Conservation (phyloP, 1,140 invertebrate genomes). For the Fopius arisanus region DNA sequence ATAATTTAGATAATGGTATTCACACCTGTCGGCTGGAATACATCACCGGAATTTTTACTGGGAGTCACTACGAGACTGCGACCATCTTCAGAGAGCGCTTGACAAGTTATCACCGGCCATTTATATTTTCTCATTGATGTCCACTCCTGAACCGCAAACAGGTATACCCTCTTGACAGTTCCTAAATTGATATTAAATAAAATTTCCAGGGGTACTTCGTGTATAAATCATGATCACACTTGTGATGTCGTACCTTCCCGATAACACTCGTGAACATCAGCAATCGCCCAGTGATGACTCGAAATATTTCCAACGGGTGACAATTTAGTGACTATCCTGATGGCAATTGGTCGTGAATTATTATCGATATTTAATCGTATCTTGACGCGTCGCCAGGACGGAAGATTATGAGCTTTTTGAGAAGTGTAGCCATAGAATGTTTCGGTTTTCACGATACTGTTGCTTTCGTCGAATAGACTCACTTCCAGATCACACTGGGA, state of each 20-base stretch:
- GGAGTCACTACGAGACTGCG: neutral
- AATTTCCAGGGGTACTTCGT: too few relatives aligned
- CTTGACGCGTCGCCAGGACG: conserved; percentile 38
- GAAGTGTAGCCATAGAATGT: neutral
- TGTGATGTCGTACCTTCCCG: conserved; percentile 19
- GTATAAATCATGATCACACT: neutral
- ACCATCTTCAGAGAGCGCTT: conserved; percentile 38
- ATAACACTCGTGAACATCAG: conserved; percentile 32
- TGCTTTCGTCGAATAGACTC: neutral
- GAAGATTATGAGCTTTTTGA: conserved; percentile 21
- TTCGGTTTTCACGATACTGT: neutral
- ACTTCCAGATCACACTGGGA: conserved; percentile 32
- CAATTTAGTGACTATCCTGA: neutral
- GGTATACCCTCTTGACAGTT: neutral
- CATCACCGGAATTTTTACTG: neutral
- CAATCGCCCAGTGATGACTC: conserved; percentile 29
- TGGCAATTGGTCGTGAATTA: neutral
- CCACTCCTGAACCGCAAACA: conserved; percentile 16
- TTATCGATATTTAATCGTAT: conserved; percentile 2
- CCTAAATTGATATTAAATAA: conserved; percentile 12
- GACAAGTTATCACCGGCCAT: conserved; percentile 33
- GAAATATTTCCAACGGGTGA: neutral
- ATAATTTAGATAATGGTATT: too few relatives aligned
- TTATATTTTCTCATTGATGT: neutral
- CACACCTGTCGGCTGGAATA: neutral